Evolutionary conservation across 2,797 vertebrate genomes (phyloP).

Genomic region (Psittacula derbiana): DNA sequence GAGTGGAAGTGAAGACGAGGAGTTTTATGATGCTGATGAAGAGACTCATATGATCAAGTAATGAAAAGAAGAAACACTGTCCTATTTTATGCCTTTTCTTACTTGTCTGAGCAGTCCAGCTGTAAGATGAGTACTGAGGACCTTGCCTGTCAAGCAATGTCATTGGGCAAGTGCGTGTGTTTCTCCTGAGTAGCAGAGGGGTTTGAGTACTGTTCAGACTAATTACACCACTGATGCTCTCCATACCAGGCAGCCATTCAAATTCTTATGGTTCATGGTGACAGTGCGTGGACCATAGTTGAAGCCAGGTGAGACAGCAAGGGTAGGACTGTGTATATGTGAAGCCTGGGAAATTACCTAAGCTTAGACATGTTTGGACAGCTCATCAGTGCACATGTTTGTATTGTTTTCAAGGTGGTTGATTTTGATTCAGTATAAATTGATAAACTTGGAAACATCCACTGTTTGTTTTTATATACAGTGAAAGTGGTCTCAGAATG

Average conservation of each 20-base stretch:
- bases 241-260: background rate
- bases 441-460: background rate
- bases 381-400: background rate
- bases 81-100: background rate
- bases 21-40: conserved; percentile 77
- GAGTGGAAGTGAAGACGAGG: conserved; percentile 76
- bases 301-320: background rate
- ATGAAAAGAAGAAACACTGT: conserved; percentile 5
- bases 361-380: background rate
- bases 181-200: background rate
- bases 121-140: background rate
- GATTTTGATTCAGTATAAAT: background rate
- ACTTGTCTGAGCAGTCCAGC: background rate
- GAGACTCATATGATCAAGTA: conserved; percentile 80
- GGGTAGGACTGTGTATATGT: background rate
- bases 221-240: background rate
- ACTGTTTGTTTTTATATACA: background rate
- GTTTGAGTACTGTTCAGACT: background rate
- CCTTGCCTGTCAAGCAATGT: background rate
- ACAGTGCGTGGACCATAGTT: background rate
- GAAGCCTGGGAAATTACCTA: background rate
- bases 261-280: background rate
- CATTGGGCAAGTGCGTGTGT: background rate
- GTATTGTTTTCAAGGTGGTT: background rate
- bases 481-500: background rate